These are phyloP conservation scores for Cryptotermes secundus DNA, from an alignment of 1,140 invertebrate genomes.

Conservation along the genomic window DNA sequence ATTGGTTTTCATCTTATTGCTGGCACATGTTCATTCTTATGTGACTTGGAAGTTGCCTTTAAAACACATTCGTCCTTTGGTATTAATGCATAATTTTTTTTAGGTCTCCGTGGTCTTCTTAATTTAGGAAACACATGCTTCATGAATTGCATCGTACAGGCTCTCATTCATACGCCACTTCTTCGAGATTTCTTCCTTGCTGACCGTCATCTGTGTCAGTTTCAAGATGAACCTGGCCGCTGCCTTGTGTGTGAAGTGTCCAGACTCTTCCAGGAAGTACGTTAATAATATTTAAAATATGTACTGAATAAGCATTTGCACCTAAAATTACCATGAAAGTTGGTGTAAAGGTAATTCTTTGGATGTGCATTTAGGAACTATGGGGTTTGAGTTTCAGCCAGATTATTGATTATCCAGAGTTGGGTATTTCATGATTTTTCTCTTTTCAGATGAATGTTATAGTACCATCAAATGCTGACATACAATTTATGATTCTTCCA, in stretches of 20 bases:
- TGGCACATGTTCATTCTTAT: background rate
- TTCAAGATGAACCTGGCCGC: slow-evolving; percentile 54
- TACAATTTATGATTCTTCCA: too few relatives aligned
- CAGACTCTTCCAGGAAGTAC: slow-evolving; percentile 68
- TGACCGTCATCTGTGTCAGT: slow-evolving; percentile 84
- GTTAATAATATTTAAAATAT: background rate
- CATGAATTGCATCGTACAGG: slow-evolving; percentile 98
- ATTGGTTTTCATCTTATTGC: too few relatives aligned
- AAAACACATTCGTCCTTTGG: slow-evolving; percentile 7
- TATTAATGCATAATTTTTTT: slow-evolving; percentile 33
- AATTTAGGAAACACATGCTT: slow-evolving; percentile 99
- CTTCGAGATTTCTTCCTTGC: slow-evolving; percentile 94
- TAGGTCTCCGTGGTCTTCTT: slow-evolving; percentile 83
- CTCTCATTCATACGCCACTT: slow-evolving; percentile 91
- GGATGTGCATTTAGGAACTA: too few relatives aligned
- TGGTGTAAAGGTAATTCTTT: too few relatives aligned
- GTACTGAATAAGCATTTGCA: too few relatives aligned
- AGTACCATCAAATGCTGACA: too few relatives aligned
- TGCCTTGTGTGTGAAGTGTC: slow-evolving; percentile 95
- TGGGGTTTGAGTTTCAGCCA: too few relatives aligned
- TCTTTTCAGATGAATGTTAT: too few relatives aligned
- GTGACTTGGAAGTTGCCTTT: slow-evolving; percentile 21
- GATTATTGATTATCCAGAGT: too few relatives aligned
- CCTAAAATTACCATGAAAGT: too few relatives aligned
- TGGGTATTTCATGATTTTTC: too few relatives aligned